Conservation (phyloP, 2,888 invertebrate genomes). For the Drosophila imparisetae region DNA sequence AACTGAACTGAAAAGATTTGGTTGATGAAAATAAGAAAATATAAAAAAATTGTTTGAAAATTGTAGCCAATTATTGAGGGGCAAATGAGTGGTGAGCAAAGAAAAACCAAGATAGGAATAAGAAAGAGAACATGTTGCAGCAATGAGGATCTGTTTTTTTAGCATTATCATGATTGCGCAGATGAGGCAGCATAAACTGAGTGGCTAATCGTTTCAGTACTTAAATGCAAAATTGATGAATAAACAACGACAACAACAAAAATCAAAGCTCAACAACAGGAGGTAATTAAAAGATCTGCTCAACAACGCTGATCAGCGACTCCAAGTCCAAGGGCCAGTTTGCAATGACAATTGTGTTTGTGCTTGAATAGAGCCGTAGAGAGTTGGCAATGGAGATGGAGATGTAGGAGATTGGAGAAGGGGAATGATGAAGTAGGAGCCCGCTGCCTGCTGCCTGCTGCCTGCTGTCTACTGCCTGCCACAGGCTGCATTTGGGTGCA, state of each 20-base stretch:
- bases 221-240: conserved; percentile 32
- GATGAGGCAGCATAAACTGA: conserved; percentile 44
- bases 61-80: neutral
- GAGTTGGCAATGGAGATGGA: neutral
- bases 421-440: conserved; percentile 13
- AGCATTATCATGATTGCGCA: conserved; percentile 3
- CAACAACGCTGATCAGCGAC: conserved; percentile 23
- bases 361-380: conserved; percentile 25
- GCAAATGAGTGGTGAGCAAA: neutral
- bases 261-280: conserved; percentile 35
- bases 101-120: neutral
- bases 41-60: neutral
- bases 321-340: conserved; percentile 8
- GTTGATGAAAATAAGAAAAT: neutral
- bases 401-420: neutral
- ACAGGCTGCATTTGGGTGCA: conserved; percentile 67
- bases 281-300: conserved; percentile 48
- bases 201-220: conserved; percentile 46
- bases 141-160: conserved; percentile 16
- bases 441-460: neutral
- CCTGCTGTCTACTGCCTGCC: neutral
- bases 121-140: neutral
- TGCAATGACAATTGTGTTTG: conserved; percentile 34
- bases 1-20: neutral
- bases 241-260: neutral